Evolutionary conservation across 2,113 vertebrate species (phyloP), one percentile per base, ranked within the genome.

Genomic region (Ochotona curzoniae): DNA sequence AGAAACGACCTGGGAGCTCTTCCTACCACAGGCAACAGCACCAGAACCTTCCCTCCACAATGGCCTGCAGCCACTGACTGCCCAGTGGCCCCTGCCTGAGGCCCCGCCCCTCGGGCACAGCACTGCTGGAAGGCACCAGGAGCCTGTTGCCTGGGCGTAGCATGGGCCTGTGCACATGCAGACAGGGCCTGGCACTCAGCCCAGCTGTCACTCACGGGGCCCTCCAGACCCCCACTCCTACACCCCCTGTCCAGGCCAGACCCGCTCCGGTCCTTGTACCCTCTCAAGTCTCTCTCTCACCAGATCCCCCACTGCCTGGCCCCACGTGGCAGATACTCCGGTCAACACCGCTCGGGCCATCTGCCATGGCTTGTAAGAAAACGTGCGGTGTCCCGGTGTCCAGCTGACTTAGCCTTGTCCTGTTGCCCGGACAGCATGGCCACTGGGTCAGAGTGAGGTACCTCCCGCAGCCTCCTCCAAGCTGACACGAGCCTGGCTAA

Each of bases 361-460:
- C 76, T 38, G 76, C 86, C 54, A 2, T 8, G 10, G 25, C 30
- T 76, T 73, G 67, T 90, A 76, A 67, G 88, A 84, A 91, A 75
- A 91, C 7, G 60, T 17, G 12, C 17, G 60, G 20, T n/a, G 61
- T 66, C 66, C 8, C 17, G 60, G 20, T n/a, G 61, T 66, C 66
- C 8, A 1, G 49, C 25, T 23, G 2, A 35, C 21, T n/a, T 1
- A n/a, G 47, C 66, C 44, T 17, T 13, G 80, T 63, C 64, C 69
- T 23, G 32, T 15, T 44, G 30, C 63, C 75, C 44, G 2, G 44
- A 2, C 17, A 0, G 1, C 28, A 14, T 15, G n/a, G 30, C 54
- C 23, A n/a, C 67, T 64, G 26, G 7, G 2, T 17, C 75, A 7
- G 26, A 5, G n/a, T 5, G 21, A 1, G 0, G 0, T 2, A 20